phyloP scores from a whole-genome alignment of 2,113 vertebrate genomes.

The Ctenodactylus gundi region DNA sequence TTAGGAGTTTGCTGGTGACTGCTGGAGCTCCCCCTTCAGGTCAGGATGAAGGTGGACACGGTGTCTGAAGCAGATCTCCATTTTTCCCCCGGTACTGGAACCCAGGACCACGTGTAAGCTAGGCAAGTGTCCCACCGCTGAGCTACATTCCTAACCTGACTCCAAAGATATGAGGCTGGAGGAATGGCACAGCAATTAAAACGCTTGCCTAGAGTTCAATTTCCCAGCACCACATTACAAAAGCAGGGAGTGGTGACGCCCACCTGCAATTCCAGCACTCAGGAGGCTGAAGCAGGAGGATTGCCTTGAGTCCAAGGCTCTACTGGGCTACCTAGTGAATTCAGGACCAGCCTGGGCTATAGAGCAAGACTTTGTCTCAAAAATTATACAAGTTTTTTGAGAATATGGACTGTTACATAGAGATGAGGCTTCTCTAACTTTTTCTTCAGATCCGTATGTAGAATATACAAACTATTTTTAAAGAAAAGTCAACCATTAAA shows the following conservation, averaged over 20 bases:
- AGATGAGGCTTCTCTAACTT: constrained; percentile 38
- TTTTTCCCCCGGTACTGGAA: not conserved
- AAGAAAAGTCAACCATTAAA: constrained; percentile 24
- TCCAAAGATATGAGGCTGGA: no score
- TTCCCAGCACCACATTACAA: no score
- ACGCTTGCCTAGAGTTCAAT: no score
- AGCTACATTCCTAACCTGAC: not conserved
- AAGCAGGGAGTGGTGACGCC: no score
- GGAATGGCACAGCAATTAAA: no score
- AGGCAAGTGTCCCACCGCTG: not conserved
- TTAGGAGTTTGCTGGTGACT: not conserved
- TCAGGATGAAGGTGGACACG: not conserved
- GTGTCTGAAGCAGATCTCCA: not conserved
- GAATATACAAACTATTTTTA: constrained; percentile 27
- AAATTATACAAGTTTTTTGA: not conserved
- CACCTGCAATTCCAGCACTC: no score
- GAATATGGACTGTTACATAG: not conserved
- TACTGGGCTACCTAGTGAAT: no score
- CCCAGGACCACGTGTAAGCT: not conserved
- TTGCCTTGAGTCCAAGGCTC: no score
- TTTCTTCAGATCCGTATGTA: not conserved
- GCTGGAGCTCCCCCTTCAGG: constrained; percentile 55
- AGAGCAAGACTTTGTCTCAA: no score
- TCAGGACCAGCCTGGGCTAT: no score
- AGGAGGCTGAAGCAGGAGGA: no score